Evolutionary conservation across 1,140 invertebrate genomes (phyloP), one percentile per base, ranked within the genome.

Genomic region (Triops cancriformis): DNA sequence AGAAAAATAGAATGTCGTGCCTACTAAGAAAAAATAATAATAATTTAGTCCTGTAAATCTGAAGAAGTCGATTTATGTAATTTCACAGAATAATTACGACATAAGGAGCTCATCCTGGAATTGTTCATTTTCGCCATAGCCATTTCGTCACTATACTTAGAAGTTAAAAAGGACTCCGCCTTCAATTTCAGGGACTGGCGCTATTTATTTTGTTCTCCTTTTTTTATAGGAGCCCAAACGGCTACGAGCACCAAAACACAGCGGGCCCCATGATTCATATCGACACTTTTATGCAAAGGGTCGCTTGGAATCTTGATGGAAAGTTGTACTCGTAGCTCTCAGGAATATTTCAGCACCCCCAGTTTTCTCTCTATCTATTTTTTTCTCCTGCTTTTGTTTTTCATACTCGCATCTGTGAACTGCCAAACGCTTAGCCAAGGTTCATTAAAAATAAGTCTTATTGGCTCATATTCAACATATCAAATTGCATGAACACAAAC

Each of bases 201-300:
- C 51, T 64, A 64, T 64, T 64, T 64, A 64, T 64, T 64, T 64
- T 23, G 14, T 37, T 37, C 7, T 37, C 7, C 7, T 23, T n/a
- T 64, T 64, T 64, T 64, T 64, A 64, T 64, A 64, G 23, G 18
- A 64, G 51, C 51, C 51, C 51, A 64, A 64, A 64, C 51, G 9
- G 51, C 51, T 23, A 64, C 51, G 23, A 64, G 14, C 51, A 64
- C 51, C 51, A 64, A 18, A 64, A 23, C 51, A 64, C 51, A 64
- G 51, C 51, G 51, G 51, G 51, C 51, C 51, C 18, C 51, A 64
- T 64, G 51, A 64, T 64, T 64, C 51, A 64, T 64, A 64, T 64
- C 51, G 51, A 64, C 51, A 64, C 51, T 64, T 64, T 64, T 64
- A 64, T 64, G 51, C 51, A 64, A 12, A 64, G 51, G 51, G 23